Base-by-base conservation (phyloP, 2,888 invertebrate genomes). In the Conops quadrifasciatus region DNA sequence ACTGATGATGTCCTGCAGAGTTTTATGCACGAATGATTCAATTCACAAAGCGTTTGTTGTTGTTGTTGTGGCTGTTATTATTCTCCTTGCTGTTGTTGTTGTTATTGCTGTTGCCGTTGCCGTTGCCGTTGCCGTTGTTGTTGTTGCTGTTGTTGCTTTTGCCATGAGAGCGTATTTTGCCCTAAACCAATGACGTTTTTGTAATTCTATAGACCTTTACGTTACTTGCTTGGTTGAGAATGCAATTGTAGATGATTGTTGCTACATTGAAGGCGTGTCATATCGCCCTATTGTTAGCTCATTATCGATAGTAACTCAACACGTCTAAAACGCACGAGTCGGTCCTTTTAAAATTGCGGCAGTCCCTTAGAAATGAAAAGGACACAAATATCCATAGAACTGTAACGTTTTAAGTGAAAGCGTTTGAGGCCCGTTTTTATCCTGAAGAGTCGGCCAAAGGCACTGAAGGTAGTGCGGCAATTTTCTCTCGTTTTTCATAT, bases 221-320 rank as follows among this genome's bases (percentile, higher is more conserved):
- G 19, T 9, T 43, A 24, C n/a, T 26, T 11, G 19, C 2, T 11
- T 47, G 63, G 36, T 19, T 63, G 45, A 1, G 59, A 9, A 24
- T 58, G 45, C 28, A 49, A 51, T 49, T 62, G 47, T 36, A 11
- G 60, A 70, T 53, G 58, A 62, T 70, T 64, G 63, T 64, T 58
- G 51, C 24, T 49, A 63, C 43, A 70, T 63, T 56, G 63, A 59
- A 45, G 71, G 71, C 71, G 71, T 71, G 60, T 36, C 71, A 67
- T 53, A 43, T 51, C 36, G 36, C 62, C 62, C 67, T 24, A 60
- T 71, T 71, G 71, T 67, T 51, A 67, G 2, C 51, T 71, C 53
- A 67, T 71, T 71, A 71, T 43, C 53, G 53, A 36, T 15, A 71
- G 36, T 45, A 16, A n/a, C 53, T 56, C 56, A 30, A 30, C 66